Base-by-base conservation (phyloP, 2,888 invertebrate species). In the Cheilosia vernalis region DNA sequence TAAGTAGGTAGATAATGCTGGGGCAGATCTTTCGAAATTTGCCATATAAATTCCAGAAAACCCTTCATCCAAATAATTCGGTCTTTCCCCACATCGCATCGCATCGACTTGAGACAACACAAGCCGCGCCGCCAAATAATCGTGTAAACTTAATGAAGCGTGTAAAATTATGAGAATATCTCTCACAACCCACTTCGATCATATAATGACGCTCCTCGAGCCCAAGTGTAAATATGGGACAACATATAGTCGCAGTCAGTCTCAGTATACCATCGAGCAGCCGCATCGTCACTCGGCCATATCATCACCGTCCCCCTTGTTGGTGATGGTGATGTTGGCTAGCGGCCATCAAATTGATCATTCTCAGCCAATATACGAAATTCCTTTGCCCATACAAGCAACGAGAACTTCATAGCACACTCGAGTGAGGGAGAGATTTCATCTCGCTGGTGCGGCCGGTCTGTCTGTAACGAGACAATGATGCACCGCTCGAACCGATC, bases 111-210 rank as follows among this genome's bases (percentile, higher is more conserved):
- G 37, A 44, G 33, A n/a, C 58, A 37, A 58, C 53, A 42, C 27
- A 66, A n/a, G 56, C 19, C 40, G 30, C 44, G 44, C 63, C 42
- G 21, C 51, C 67, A 83, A 73, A 73, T 69, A 67, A 84, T 84
- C 84, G 84, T 81, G 76, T 85, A 77, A 81, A 67, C 37, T 63
- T 81, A 85, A 85, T 85, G 85, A 85, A 81, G 81, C 85, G 72
- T 85, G 76, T 81, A 77, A 85, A 85, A 85, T 85, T 81, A 85
- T 67, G 77, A 81, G 77, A 85, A 85, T 85, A 77, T 69, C 77
- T 81, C 70, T 85, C 72, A 67, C 76, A 81, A 67, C 66, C 76
- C 81, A 81, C 76, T 72, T 70, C 74, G 80, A 85, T 81, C 85
- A 72, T 56, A 76, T 77, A 72, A 85, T 74, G 72, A 85, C 63